These are phyloP conservation scores for Felis chaus DNA, from an alignment of 2,113 vertebrate species.

Conservation along the genomic window DNA sequence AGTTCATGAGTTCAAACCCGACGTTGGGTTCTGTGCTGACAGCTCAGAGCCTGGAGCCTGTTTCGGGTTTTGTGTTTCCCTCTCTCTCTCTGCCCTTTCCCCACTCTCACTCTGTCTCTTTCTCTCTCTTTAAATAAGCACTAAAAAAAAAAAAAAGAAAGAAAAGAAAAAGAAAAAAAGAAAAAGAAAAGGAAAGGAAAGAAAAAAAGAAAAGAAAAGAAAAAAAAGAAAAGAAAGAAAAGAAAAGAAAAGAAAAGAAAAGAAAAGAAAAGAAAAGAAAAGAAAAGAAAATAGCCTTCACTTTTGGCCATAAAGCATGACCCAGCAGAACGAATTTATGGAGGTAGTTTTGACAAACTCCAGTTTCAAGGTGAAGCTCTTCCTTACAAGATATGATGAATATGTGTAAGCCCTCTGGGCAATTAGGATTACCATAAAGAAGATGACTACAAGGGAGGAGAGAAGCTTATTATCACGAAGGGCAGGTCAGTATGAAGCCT, in stretches of 20 bases:
- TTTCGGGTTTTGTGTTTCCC: too few species aligned
- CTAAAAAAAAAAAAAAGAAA: background rate
- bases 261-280: background rate
- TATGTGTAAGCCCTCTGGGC: background rate
- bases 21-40: too few species aligned
- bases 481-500: background rate
- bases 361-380: background rate
- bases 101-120: too few species aligned
- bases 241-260: background rate
- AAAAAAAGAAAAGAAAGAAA: background rate
- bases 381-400: background rate
- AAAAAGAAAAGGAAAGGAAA: background rate
- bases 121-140: too few species aligned
- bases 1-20: too few species aligned
- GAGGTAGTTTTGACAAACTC: background rate
- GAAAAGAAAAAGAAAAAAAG: background rate
- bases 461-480: background rate
- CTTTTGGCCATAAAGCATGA: background rate
- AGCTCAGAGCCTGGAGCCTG: too few species aligned
- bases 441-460: background rate
- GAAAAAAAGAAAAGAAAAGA: background rate
- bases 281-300: background rate
- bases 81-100: too few species aligned
- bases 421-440: background rate
- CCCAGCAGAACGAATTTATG: background rate